phyloP scores from a whole-genome alignment of 2,888 invertebrate genomes.

The Drosophila trichaetosa region DNA sequence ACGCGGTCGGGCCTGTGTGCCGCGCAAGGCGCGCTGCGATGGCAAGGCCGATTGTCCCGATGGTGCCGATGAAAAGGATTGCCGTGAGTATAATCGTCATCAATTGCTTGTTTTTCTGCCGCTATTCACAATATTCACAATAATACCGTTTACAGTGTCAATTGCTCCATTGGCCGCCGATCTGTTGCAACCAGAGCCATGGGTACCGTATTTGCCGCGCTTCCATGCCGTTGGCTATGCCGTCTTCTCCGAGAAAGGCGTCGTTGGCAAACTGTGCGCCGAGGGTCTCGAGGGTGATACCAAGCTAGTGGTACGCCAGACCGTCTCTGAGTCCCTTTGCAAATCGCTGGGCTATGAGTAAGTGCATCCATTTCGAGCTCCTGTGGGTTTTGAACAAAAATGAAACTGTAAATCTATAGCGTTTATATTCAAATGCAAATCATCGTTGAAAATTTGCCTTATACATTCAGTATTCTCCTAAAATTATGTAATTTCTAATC shows the following conservation, averaged over 20 bases:
- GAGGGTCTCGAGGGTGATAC: conserved; percentile 89
- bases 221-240: conserved; percentile 93
- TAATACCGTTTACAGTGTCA: conserved; percentile 87
- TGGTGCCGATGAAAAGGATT: conserved; percentile 94
- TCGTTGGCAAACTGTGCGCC: conserved; percentile 92
- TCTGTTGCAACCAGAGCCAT: conserved; percentile 87
- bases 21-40: conserved; percentile 90
- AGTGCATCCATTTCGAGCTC: conserved; percentile 67
- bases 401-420: background rate
- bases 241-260: conserved; percentile 93
- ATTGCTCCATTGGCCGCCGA: conserved; percentile 90
- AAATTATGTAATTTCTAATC: background rate
- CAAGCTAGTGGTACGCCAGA: conserved; percentile 86
- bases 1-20: conserved; percentile 90
- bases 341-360: conserved; percentile 91
- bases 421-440: background rate
- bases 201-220: conserved; percentile 89
- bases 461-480: background rate
- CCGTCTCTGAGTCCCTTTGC: conserved; percentile 92
- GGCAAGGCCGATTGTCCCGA: conserved; percentile 94
- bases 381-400: background rate
- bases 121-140: conserved; percentile 51
- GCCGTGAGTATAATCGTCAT: conserved; percentile 88
- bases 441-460: background rate
- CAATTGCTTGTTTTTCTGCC: conserved; percentile 89